phyloP scores from a whole-genome alignment of 2,797 vertebrate genomes.

The Phaenicophaeus curvirostris region DNA sequence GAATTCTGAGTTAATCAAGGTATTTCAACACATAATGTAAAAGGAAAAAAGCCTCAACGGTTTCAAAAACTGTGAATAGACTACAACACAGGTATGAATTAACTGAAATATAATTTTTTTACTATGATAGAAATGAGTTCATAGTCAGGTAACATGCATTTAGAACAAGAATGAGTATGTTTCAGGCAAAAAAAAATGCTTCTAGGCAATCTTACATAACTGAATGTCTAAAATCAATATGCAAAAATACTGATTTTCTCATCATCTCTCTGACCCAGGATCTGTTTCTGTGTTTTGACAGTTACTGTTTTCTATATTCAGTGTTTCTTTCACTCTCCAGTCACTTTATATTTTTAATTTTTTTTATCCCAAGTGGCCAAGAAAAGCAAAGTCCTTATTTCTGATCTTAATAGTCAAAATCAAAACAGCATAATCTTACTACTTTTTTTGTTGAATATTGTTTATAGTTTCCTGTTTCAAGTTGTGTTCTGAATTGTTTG shows the following conservation, averaged over 20 bases:
- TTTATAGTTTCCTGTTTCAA: not conserved
- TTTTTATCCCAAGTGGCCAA: not conserved
- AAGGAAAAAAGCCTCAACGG: not conserved
- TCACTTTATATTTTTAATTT: not conserved
- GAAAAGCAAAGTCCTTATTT: not conserved
- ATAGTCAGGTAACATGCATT: not conserved
- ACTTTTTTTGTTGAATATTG: not conserved
- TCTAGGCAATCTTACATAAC: not conserved
- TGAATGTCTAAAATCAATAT: not conserved
- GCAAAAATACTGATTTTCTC: not conserved
- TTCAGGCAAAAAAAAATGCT: not conserved
- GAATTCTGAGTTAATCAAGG: not conserved
- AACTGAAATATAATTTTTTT: slow-evolving; percentile 13
- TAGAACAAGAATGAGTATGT: not conserved
- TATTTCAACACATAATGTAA: not conserved
- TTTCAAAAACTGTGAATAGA: slow-evolving; percentile 16
- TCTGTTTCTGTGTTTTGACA: not conserved
- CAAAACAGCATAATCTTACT: not conserved
- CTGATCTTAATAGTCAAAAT: not conserved
- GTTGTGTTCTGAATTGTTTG: not conserved
- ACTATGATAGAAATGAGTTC: not conserved
- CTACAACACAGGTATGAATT: not conserved
- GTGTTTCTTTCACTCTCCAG: not conserved
- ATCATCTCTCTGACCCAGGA: not conserved
- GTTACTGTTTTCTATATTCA: not conserved